phyloP scores from a whole-genome alignment of 1,140 invertebrate genomes.

The Gryon sp. region DNA sequence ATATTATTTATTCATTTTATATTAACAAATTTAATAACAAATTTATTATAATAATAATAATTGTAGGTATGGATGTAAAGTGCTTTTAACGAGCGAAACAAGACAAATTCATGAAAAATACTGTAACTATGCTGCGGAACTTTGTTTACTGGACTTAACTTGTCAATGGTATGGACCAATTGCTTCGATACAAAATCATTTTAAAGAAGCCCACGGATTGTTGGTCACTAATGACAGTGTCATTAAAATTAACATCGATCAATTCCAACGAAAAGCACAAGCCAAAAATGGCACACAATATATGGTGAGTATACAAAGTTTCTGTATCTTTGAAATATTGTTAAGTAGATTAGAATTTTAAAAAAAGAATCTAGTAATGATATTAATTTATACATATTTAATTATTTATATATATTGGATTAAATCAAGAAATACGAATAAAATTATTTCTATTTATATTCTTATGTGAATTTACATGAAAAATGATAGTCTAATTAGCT shows the following conservation, averaged over 20 bases:
- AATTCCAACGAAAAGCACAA: constrained; percentile 46
- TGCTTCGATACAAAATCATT: constrained; percentile 34
- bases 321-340: no score
- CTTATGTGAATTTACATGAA: no score
- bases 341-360: no score
- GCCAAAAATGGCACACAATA: constrained; percentile 46
- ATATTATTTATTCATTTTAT: no score
- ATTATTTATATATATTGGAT: no score
- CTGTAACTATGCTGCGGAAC: constrained; percentile 30
- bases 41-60: constrained; percentile 11
- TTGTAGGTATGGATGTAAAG: constrained; percentile 53
- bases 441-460: no score
- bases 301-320: no score
- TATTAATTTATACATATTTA: no score
- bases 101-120: constrained; percentile 57
- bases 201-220: constrained; percentile 36
- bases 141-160: constrained; percentile 23
- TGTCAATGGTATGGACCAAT: constrained; percentile 59
- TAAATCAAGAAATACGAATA: no score
- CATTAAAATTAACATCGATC: constrained; percentile 47
- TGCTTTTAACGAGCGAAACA: constrained; percentile 21
- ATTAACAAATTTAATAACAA: no score
- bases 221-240: constrained; percentile 25
- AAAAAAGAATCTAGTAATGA: no score
- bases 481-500: no score